Percentiles rank a stretch among this genome's conserved stretches.
These are phyloP conservation scores for Phengaris alcon DNA, from an alignment of 2,888 invertebrate genomes.

Conservation along the genomic window DNA sequence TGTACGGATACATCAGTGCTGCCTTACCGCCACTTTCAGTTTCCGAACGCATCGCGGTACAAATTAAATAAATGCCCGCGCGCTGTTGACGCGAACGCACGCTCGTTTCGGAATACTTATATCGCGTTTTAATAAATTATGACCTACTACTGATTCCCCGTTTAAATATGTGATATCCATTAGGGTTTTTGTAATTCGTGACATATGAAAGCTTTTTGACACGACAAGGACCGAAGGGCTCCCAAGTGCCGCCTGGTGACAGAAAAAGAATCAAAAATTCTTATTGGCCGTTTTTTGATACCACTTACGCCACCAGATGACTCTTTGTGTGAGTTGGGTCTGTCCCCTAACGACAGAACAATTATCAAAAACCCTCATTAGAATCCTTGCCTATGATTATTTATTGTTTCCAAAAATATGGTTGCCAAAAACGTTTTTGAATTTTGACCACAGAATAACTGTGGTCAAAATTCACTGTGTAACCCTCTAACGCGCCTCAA, in stretches of 20 bases:
- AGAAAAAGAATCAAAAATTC: too few species aligned
- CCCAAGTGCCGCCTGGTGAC: too few species aligned
- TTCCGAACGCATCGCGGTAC: slow-evolving; percentile 48
- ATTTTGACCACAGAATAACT: background rate
- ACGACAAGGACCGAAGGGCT: too few species aligned
- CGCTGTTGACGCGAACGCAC: slow-evolving; percentile 40
- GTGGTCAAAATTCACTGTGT: too few species aligned
- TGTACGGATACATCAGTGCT: slow-evolving; percentile 68
- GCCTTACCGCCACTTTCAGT: slow-evolving; percentile 69
- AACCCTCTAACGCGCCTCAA: background rate
- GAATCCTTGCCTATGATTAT: too few species aligned
- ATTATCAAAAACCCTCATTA: too few species aligned
- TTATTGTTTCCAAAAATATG: background rate
- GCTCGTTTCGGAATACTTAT: slow-evolving; percentile 40
- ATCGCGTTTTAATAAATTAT: slow-evolving; percentile 41
- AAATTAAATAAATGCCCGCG: slow-evolving; percentile 43
- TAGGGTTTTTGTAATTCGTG: too few species aligned
- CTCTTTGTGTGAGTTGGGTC: too few species aligned
- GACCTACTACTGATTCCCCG: slow-evolving; percentile 38
- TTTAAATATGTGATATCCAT: background rate
- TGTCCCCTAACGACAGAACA: too few species aligned
- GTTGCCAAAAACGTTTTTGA: background rate
- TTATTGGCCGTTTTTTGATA: too few species aligned
- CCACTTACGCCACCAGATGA: too few species aligned
- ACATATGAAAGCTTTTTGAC: too few species aligned